Percentiles rank a stretch among this genome's conserved stretches.
These are phyloP conservation scores for Zeus faber DNA, from an alignment of 2,113 vertebrate genomes.

Conservation along the genomic window DNA sequence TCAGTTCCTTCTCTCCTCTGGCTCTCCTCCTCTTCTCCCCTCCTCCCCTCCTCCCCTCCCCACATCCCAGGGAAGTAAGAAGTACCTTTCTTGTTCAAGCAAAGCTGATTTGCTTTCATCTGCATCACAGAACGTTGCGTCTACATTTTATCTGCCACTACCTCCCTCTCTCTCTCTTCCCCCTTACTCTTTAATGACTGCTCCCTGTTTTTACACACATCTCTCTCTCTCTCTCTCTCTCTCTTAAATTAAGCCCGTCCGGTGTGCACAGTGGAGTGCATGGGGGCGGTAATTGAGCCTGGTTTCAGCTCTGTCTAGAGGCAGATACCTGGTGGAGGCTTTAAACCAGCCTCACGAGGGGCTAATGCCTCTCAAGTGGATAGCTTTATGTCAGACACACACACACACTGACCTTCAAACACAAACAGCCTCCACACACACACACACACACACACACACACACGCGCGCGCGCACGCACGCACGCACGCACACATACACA, in stretches of 20 bases:
- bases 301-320: constrained; percentile 16
- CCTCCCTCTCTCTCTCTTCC: background rate
- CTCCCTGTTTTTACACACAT: constrained; percentile 9
- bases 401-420: background rate
- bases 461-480: constrained; percentile 17
- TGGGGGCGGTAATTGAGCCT: constrained; percentile 38
- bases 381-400: constrained; percentile 24
- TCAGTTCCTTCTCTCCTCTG: background rate
- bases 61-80: too few species aligned
- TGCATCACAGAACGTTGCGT: too few species aligned
- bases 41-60: too few species aligned
- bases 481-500: constrained; percentile 12
- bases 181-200: constrained; percentile 5
- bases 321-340: constrained; percentile 32
- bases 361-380: constrained; percentile 51
- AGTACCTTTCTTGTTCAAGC: too few species aligned
- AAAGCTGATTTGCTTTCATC: too few species aligned
- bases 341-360: constrained; percentile 48
- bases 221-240: background rate
- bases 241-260: constrained; percentile 48
- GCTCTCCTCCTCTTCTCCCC: background rate
- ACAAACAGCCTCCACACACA: background rate
- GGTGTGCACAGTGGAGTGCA: constrained; percentile 26
- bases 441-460: constrained; percentile 20
- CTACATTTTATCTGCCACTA: too few species aligned